Evolutionary conservation across 2,888 invertebrate species (phyloP), one percentile per base, ranked within the genome.

Genomic region (Acleris literana): DNA sequence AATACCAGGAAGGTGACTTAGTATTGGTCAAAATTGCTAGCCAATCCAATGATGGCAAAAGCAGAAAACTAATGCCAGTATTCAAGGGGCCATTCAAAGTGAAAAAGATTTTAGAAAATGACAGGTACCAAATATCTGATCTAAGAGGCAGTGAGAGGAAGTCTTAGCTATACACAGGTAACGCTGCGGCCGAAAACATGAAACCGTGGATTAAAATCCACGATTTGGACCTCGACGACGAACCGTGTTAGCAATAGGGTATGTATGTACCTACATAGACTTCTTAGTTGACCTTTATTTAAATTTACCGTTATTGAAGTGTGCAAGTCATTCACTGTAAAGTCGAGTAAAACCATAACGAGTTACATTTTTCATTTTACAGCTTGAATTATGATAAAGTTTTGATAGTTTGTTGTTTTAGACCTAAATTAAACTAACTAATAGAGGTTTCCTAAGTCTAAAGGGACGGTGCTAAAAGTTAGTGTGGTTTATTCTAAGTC

Each of bases 71-170:
- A 33, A 46, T 70, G 39, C 64, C 68, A 13, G 16, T 54, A 9
- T 69, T 60, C 29, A 70, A 70, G 54, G 67, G 70, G 5, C 65
- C 70, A 1, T 69, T 70, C 69, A 57, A 69, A 56, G 59, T 70
- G 7, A 64, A 51, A 20, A 62, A 67, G 13, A 56, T 67, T 22
- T 16, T 68, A 16, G 67, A 56, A 11, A 57, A 67, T 6, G 68
- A 69, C n/a, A 56, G 65, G 54, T 69, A 67, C 29, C 57, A 62
- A 51, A 55, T 69, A 18, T 44, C 55, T n/a, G 69, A 68, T 49
- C 63, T 69, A 60, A 59, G 59, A 29, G 70, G 69, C 16, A 17
- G 52, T 43, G 64, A 69, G 56, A 64, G 65, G 33, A 57, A 22
- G n/a, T 33, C 39, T 33, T 53, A 56, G 7, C n/a, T 20, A 48